Evolutionary conservation across 2,888 invertebrate genomes (phyloP).

Genomic region (Lithosia quadra): DNA sequence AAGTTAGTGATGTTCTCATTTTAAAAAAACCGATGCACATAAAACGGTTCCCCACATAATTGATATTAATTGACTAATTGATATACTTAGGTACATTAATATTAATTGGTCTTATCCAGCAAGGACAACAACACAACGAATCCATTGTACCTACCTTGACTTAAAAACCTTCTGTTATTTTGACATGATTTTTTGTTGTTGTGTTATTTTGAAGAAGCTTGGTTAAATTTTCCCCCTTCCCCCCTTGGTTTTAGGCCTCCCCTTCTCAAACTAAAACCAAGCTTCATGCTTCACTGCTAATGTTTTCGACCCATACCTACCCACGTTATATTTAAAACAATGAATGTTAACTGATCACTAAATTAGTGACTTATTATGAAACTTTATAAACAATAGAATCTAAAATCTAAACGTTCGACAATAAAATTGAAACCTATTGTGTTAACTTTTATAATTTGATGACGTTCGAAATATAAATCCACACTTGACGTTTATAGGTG

Average conservation of each 20-base stretch:
- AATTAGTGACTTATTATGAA: conserved; percentile 4
- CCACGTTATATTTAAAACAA: not conserved
- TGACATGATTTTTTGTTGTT: too few relatives aligned
- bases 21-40: too few relatives aligned
- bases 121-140: too few relatives aligned
- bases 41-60: too few relatives aligned
- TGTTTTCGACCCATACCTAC: not conserved
- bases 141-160: too few relatives aligned
- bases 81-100: too few relatives aligned
- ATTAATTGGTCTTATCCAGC: too few relatives aligned
- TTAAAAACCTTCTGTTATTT: too few relatives aligned
- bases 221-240: too few relatives aligned
- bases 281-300: not conserved
- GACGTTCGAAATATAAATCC: not conserved
- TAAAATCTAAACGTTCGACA: not conserved
- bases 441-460: not conserved
- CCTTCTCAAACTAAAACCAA: not conserved
- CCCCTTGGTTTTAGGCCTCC: not conserved
- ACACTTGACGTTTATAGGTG: not conserved
- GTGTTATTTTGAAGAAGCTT: too few relatives aligned
- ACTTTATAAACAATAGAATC: not conserved
- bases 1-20: too few relatives aligned
- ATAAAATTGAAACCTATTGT: conserved; percentile 4
- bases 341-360: conserved; percentile 2
- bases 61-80: too few relatives aligned